Percentiles rank a stretch among this genome's conserved stretches.
phyloP scores from a whole-genome alignment of 2,888 invertebrate genomes.

The Drosophila robusta region DNA sequence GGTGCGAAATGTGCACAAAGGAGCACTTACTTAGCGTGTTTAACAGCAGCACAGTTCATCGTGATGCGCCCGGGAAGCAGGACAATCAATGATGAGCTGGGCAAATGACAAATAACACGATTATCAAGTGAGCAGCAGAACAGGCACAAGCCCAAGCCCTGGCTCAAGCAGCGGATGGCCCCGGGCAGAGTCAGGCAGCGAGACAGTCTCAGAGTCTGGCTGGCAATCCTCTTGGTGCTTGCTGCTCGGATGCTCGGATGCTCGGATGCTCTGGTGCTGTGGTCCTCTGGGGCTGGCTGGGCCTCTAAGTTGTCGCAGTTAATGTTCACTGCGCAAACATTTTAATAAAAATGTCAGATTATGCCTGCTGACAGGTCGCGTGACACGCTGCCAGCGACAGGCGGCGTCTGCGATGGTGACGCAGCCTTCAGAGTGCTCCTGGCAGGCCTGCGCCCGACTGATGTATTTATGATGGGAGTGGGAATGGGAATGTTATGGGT shows the following conservation, averaged over 20 bases:
- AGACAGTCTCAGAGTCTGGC: background rate
- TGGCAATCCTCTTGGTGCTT: background rate
- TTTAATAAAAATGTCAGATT: constrained; percentile 83
- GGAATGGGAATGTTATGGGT: constrained; percentile 6
- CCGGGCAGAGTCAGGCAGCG: constrained; percentile 5
- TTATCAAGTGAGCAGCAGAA: constrained; percentile 60
- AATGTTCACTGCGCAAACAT: constrained; percentile 72
- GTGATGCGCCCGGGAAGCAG: constrained; percentile 34
- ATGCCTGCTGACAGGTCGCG: constrained; percentile 78
- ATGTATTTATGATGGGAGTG: constrained; percentile 75
- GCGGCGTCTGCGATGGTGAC: constrained; percentile 55
- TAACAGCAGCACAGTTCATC: constrained; percentile 39
- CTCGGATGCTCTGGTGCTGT: background rate
- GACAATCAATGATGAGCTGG: constrained; percentile 50
- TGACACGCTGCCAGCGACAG: constrained; percentile 79
- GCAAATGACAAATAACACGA: constrained; percentile 52
- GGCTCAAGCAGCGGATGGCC: background rate
- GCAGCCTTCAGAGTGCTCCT: constrained; percentile 58
- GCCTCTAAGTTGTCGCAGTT: constrained; percentile 59
- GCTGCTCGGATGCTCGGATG: too few relatives aligned
- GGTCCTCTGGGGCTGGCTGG: constrained; percentile 26
- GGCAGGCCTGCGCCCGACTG: constrained; percentile 52
- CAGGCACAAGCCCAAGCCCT: background rate
- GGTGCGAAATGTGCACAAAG: constrained; percentile 74
- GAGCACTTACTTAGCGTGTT: constrained; percentile 67